Base-by-base conservation (phyloP, 2,888 invertebrate species). In the Rhaphigaster nebulosa region DNA sequence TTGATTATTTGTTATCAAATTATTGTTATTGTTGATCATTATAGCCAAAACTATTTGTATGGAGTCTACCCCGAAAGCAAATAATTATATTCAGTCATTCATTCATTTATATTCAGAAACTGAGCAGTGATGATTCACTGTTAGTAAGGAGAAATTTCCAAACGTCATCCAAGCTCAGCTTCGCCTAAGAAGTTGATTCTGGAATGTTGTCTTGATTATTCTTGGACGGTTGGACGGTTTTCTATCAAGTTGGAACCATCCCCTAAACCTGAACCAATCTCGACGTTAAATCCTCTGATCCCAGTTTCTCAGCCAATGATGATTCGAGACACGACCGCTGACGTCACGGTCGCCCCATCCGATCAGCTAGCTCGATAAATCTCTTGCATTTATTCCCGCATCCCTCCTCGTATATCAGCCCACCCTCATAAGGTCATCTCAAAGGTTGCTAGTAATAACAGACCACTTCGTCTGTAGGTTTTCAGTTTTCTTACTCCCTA, bases 391-490 rank as follows among this genome's bases (percentile, higher is more conserved):
- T 84, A 45, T 50, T 50, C 84, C n/a, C 45, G 84, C 84, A 84
- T 50, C 84, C 84, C n/a, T 15, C 45, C 84, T 84, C 84, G 2
- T 84, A 45, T 84, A 45, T 84, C 84, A 84, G 84, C 84, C 84
- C 45, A 84, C 84, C 84, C 84, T 84, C 84, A n/a, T 84, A 84
- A 84, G 84, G 84, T 84, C 84, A 84, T 84, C 84, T 84, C 41
- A 84, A 84, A 84, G 84, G 84, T 84, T 84, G 45, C 84, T 5
- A n/a, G 84, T 50, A 50, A 50, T 84, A 84, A 84, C 41, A 38
- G 84, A 45, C 45, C 45, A n/a, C 84, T 45, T 84, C 84, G 45
- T 10, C 70, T 84, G 45, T 45, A n/a, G 45, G 84, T 84, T n/a
- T 84, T 50, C n/a, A n/a, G n/a, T 76, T 76, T 23, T 38, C 23